phyloP scores from a whole-genome alignment of 1,140 invertebrate species.

The Teleogryllus occipitalis region DNA sequence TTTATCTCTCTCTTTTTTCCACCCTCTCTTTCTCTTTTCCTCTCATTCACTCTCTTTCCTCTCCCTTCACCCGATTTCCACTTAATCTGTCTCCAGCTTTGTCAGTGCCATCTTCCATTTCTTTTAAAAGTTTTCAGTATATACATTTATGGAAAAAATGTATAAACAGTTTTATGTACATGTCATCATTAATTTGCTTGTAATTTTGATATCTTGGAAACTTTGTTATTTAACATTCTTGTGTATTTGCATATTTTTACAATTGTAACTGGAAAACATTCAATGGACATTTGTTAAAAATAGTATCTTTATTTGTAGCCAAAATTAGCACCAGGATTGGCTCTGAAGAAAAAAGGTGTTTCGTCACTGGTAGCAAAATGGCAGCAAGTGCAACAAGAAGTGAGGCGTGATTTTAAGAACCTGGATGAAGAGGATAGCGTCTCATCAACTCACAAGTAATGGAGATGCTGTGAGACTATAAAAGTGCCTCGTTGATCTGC shows the following conservation, averaged over 20 bases:
- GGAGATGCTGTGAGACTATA: not conserved
- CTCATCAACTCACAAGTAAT: slow-evolving; percentile 16
- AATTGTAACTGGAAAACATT: not conserved
- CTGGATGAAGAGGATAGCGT: slow-evolving; percentile 17
- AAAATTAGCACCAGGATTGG: slow-evolving; percentile 46
- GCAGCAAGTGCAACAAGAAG: slow-evolving; percentile 58
- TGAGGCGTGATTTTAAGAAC: slow-evolving; percentile 25
- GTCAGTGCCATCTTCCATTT: too few relatives aligned
- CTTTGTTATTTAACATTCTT: not conserved
- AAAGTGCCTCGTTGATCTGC: not conserved
- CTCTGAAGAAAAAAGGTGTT: slow-evolving; percentile 63
- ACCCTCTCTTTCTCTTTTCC: too few relatives aligned
- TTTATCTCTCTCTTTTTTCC: too few relatives aligned
- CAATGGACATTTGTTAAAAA: not conserved
- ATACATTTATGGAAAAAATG: too few relatives aligned
- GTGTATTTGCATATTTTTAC: not conserved
- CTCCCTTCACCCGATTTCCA: too few relatives aligned
- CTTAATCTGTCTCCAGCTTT: too few relatives aligned
- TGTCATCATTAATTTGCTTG: too few relatives aligned
- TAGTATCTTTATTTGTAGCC: slow-evolving; percentile 36
- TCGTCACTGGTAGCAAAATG: slow-evolving; percentile 63
- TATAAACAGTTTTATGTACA: too few relatives aligned
- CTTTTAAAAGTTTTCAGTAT: too few relatives aligned
- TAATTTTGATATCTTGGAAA: too few relatives aligned
- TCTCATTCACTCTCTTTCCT: too few relatives aligned